phyloP scores from a whole-genome alignment of 2,888 invertebrate genomes.

The Bombylius major region DNA sequence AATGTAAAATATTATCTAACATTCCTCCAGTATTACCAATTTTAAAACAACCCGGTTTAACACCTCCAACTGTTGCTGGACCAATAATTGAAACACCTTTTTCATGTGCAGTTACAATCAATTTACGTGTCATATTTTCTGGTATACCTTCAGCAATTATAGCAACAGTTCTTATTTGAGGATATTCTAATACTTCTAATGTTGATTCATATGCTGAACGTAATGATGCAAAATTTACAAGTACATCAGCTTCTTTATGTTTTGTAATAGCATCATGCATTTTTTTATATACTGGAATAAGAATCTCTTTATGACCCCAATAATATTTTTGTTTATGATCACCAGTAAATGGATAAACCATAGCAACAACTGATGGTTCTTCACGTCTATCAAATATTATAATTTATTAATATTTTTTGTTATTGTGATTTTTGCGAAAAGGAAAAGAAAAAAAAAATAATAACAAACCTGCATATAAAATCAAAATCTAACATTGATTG shows the following conservation, averaged over 20 bases:
- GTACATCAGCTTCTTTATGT: slow-evolving; percentile 86
- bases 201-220: slow-evolving; percentile 96
- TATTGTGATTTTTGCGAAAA: slow-evolving; percentile 1
- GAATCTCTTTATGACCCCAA: slow-evolving; percentile 96
- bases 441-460: slow-evolving; percentile 17
- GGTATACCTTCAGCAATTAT: slow-evolving; percentile 99
- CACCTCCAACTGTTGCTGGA: slow-evolving; percentile 93
- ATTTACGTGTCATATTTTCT: slow-evolving; percentile 92
- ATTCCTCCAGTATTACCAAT: slow-evolving; percentile 99
- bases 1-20: slow-evolving; percentile 98
- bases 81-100: slow-evolving; percentile 81
- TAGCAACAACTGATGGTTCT: slow-evolving; percentile 87
- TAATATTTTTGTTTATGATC: slow-evolving; percentile 99
- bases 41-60: slow-evolving; percentile 98
- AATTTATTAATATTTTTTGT: background rate
- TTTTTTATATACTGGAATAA: slow-evolving; percentile 88
- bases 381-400: slow-evolving; percentile 71
- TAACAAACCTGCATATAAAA: slow-evolving; percentile 33
- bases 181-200: slow-evolving; percentile 83
- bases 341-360: slow-evolving; percentile 96
- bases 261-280: slow-evolving; percentile 94
- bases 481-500: slow-evolving; percentile 45
- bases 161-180: slow-evolving; percentile 90
- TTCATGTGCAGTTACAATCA: slow-evolving; percentile 71
- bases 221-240: slow-evolving; percentile 95